Percentiles rank a stretch among this genome's conserved stretches.
phyloP scores from a whole-genome alignment of 2,113 vertebrate species.

The Oreotrochilus melanogaster region DNA sequence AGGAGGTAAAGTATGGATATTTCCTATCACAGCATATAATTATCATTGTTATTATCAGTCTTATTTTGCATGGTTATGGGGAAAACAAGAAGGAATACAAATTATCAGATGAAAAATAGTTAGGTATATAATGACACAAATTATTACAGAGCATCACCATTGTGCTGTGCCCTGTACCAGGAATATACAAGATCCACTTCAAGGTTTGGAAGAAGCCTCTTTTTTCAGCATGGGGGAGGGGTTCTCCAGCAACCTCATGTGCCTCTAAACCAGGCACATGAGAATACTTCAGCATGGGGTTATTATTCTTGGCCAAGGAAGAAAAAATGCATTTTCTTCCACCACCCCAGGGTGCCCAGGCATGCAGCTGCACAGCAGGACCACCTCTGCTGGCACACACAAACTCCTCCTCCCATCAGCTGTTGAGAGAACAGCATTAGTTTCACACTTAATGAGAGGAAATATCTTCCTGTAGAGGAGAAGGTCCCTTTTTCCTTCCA shows the following conservation, averaged over 20 bases:
- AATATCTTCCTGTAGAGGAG: neutral
- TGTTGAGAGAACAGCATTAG: neutral
- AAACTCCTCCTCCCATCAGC: neutral
- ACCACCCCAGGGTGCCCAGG: neutral
- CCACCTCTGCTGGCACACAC: neutral
- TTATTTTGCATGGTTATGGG: neutral
- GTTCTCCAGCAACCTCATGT: neutral
- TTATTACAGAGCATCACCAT: neutral
- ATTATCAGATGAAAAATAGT: neutral
- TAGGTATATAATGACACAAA: neutral
- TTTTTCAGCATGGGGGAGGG: neutral
- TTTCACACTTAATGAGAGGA: neutral
- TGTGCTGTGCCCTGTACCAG: neutral
- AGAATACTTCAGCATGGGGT: neutral
- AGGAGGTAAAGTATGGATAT: constrained; percentile 77
- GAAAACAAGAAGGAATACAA: neutral
- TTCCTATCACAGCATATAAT: neutral
- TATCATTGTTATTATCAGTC: neutral
- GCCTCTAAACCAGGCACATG: neutral
- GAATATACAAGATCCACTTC: neutral
- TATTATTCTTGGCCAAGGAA: neutral
- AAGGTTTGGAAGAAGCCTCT: neutral
- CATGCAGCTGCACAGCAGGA: neutral
- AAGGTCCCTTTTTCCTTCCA: neutral
- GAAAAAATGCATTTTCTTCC: neutral